phyloP scores from a whole-genome alignment of 2,797 vertebrate genomes.

The Sylvilagus floridanus region DNA sequence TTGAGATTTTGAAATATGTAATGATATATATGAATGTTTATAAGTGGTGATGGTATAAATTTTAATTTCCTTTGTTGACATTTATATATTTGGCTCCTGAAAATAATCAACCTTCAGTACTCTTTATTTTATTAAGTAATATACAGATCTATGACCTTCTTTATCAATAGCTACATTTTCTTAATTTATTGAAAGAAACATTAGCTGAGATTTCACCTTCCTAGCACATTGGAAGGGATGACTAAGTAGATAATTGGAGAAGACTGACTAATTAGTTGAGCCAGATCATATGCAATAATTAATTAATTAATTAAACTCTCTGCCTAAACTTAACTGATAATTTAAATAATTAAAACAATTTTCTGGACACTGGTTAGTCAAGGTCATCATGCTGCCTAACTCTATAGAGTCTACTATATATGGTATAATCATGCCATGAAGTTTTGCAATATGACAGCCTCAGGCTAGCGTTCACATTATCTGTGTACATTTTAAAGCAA shows the following conservation, averaged over 20 bases:
- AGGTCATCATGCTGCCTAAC: not conserved
- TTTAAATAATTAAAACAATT: not conserved
- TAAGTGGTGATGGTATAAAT: not conserved
- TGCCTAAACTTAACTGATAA: not conserved
- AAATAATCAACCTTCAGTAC: not conserved
- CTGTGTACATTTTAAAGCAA: not conserved
- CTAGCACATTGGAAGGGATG: not conserved
- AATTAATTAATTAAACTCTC: too few species aligned
- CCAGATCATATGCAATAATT: not conserved
- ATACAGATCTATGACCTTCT: not conserved
- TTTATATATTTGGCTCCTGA: not conserved
- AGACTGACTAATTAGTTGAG: not conserved
- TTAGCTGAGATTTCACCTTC: not conserved
- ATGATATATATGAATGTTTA: not conserved
- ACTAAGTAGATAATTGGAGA: not conserved
- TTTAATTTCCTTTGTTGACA: conserved; percentile 23
- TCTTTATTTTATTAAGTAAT: not conserved
- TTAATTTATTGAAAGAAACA: not conserved
- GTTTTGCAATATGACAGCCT: not conserved
- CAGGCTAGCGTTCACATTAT: not conserved
- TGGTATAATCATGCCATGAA: not conserved
- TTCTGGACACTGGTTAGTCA: not conserved
- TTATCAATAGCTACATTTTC: not conserved
- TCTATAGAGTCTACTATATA: not conserved
- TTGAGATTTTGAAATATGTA: not conserved